Evolutionary conservation across 2,797 vertebrate species (phyloP), one percentile per base, ranked within the genome.

Genomic region (Falco rusticolus): DNA sequence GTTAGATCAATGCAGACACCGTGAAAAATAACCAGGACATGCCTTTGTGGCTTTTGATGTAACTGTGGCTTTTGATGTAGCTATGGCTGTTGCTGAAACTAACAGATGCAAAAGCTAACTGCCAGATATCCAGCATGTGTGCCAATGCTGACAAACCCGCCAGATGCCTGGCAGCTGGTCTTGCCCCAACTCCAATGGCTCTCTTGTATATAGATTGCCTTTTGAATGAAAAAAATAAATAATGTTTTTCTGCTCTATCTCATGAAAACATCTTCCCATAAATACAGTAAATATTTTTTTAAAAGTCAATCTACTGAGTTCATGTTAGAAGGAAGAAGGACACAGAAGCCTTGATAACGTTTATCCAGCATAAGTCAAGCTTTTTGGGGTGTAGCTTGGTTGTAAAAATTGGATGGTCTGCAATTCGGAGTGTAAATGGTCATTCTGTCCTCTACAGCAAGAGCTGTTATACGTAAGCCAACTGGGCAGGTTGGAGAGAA

Each of bases 1-100:
- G 72, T 94, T 97, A 94, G 90, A 97, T 96, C 83, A 92, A 87
- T 94, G 90, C 95, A 96, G 96, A 92, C 96, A 96, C 94, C 96
- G 93, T 96, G 93, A 96, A 96, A 92, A 97, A 96, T 95, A 97
- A 93, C 96, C 94, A 96, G 93, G 96, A 92, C 72, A 37, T 95
- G 93, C 90, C 82, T 97, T 96, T 97, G 93, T 96, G 96, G 87
- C 94, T 96, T 97, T 95, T 95, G 92, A 96, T 93, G 96, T 97
- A 97, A 87, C 94, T 87, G 77, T 96, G 95, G 96, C 91, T 97
- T 45, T 45, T 95, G 92, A 96, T 93, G 96, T 97, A 97, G 89
- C 94, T 87, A 79, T 96, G 95, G 96, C 91, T 97, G 90, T 97
- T 91, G 77, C 91, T 97, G 94, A 96, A 96, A 74, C 93, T 75